Percentiles rank a stretch among this genome's conserved stretches.
Evolutionary conservation across 1,140 invertebrate genomes (phyloP).

Genomic region (Limonius californicus): DNA sequence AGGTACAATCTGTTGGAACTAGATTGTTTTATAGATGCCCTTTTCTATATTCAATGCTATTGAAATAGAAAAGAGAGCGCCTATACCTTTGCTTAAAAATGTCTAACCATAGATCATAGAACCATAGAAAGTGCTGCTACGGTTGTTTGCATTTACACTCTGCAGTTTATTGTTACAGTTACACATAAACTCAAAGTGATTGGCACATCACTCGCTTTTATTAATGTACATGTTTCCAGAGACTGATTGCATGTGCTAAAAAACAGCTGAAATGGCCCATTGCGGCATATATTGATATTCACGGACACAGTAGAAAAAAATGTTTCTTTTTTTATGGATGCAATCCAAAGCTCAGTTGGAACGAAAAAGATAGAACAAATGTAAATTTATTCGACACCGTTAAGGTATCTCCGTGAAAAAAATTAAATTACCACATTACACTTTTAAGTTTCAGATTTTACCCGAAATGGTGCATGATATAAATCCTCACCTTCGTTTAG

Average conservation of each 20-base stretch:
- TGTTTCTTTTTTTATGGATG: constrained; percentile 31
- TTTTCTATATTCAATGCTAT: no score
- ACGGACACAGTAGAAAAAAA: constrained; percentile 31
- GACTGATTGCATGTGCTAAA: constrained; percentile 23
- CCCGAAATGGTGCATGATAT: background rate
- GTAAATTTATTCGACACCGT: background rate
- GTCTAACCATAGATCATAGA: no score
- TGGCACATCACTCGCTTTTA: no score
- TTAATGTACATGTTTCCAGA: constrained; percentile 19
- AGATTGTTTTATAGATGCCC: no score
- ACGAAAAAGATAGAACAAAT: constrained; percentile 12
- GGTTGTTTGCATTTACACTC: no score
- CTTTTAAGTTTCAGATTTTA: background rate
- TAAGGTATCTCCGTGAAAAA: background rate
- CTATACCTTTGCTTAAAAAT: no score
- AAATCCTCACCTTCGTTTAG: background rate
- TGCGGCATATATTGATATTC: constrained; percentile 26
- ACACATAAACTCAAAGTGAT: no score
- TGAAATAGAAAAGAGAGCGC: no score
- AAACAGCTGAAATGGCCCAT: constrained; percentile 14
- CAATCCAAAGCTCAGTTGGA: constrained; percentile 26
- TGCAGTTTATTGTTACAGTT: background rate
- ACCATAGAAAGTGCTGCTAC: no score
- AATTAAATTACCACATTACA: background rate
- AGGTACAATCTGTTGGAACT: no score